Conservation (phyloP, 2,113 vertebrate genomes). For the Anhinga anhinga region DNA sequence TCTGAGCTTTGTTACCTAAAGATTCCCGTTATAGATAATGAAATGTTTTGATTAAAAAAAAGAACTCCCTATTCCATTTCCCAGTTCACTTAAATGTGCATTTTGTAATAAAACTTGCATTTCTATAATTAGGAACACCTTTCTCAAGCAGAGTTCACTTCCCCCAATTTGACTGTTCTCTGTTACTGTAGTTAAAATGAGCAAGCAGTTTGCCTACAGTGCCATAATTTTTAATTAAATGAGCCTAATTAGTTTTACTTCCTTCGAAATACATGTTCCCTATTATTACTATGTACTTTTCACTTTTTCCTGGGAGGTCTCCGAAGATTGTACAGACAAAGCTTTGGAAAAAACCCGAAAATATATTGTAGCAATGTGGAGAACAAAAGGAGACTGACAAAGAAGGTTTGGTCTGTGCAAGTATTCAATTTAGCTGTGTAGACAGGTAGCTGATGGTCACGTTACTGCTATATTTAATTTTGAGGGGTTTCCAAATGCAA, state of each 20-base stretch:
- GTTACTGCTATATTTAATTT: not conserved
- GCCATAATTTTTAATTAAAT: conserved; percentile 40
- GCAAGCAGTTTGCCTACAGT: conserved; percentile 29
- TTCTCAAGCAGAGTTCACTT: conserved; percentile 24
- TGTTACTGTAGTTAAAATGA: conserved; percentile 42
- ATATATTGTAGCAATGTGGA: not conserved
- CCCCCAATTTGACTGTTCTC: not conserved
- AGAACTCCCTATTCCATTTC: not conserved
- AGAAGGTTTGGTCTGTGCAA: not conserved
- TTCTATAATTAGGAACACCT: conserved; percentile 45
- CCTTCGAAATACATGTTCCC: conserved; percentile 1
- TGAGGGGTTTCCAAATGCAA: not conserved
- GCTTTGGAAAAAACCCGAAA: not conserved
- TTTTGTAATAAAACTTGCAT: conserved; percentile 16
- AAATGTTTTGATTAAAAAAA: conserved; percentile 35
- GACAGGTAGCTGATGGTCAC: not conserved
- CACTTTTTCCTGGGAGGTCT: not conserved
- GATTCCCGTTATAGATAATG: conserved; percentile 5
- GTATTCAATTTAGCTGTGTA: not conserved
- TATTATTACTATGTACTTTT: not conserved
- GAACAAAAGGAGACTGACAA: not conserved
- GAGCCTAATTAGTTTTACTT: conserved; percentile 48
- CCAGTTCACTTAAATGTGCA: not conserved
- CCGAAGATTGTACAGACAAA: not conserved
- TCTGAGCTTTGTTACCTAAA: conserved; percentile 24